Evolutionary conservation across 2,113 vertebrate species (phyloP), one percentile per base, ranked within the genome.

Genomic region (Ictalurus furcatus): DNA sequence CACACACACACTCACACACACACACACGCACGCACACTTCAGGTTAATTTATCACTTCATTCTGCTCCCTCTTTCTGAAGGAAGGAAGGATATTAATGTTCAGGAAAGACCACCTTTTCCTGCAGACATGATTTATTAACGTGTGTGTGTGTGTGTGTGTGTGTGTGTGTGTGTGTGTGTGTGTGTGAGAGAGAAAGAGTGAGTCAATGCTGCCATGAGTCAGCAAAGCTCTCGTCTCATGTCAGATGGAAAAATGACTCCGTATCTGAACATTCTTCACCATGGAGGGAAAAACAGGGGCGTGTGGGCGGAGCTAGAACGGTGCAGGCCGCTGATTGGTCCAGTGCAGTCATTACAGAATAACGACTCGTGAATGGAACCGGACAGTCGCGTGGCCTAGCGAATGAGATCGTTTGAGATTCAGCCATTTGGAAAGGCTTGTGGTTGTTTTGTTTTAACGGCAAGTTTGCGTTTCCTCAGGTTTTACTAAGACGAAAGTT

Each of bases 61-160:
- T 23, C 73, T 11, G 73, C 37, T 76, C 23, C 37, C 25, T 84
- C 16, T 67, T 17, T 28, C 21, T 67, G 34, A 79, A 54, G 28
- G 28, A 79, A 79, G 78, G 52, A 85, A 85, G 67, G 67, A 85
- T 71, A 85, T 85, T 85, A 85, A n/a, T 74, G 69, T 40, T 58
- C 79, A 52, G 34, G 82, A 59, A 37, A 73, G 52, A 37, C 85
- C 54, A 85, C 84, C 85, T 58, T 86, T 74, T 81, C 69, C 85
- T 86, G n/a, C n/a, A 86, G n/a, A 56, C 28, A 19, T 81, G 2
- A 34, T 56, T 81, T 81, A 81, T 69, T 54, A 9, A 19, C 48
- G 21, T 23, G 67, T 69, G 58, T 81, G 54, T 85, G 58, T 52
- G 76, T 48, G 40, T 78, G 76, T 52, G 76, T 54, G 76, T 54